Conservation (phyloP, 2,888 invertebrate species). For the Drosophila formosana region DNA sequence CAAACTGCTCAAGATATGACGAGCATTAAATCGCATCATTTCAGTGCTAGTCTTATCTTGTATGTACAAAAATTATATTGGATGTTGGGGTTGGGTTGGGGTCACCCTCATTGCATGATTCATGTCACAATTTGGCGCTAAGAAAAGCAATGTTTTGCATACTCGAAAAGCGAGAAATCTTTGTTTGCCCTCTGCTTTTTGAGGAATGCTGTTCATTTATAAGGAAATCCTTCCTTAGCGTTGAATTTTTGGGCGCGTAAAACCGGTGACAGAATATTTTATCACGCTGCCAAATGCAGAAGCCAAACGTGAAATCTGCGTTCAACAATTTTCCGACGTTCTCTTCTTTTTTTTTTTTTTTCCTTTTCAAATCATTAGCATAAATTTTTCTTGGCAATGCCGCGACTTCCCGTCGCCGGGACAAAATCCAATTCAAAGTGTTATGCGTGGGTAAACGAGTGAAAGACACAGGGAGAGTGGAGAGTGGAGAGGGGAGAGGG, state of each 20-base stretch:
- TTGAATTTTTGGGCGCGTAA: constrained; percentile 37
- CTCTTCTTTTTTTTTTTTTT: background rate
- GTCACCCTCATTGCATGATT: background rate
- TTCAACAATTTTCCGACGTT: constrained; percentile 20
- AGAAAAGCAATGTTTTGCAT: constrained; percentile 9
- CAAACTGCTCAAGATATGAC: background rate
- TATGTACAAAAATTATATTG: background rate
- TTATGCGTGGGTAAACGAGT: background rate
- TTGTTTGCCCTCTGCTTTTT: constrained; percentile 37
- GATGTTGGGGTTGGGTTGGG: background rate
- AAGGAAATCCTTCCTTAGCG: constrained; percentile 20
- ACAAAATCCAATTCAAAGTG: constrained; percentile 2
- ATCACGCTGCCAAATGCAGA: constrained; percentile 57
- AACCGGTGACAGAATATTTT: constrained; percentile 61
- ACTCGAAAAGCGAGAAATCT: constrained; percentile 27
- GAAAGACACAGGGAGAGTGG: background rate
- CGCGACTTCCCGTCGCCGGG: constrained; percentile 52
- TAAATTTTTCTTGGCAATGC: constrained; percentile 53
- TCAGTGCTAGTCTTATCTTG: background rate
- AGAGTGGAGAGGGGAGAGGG: no score
- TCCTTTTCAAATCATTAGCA: constrained; percentile 49
- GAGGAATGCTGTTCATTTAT: constrained; percentile 24
- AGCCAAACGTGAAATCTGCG: constrained; percentile 44
- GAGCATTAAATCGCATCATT: background rate
- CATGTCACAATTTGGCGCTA: constrained; percentile 7